These are phyloP conservation scores for Lasioglossum villosulum DNA, from an alignment of 2,888 invertebrate genomes.

Conservation along the genomic window DNA sequence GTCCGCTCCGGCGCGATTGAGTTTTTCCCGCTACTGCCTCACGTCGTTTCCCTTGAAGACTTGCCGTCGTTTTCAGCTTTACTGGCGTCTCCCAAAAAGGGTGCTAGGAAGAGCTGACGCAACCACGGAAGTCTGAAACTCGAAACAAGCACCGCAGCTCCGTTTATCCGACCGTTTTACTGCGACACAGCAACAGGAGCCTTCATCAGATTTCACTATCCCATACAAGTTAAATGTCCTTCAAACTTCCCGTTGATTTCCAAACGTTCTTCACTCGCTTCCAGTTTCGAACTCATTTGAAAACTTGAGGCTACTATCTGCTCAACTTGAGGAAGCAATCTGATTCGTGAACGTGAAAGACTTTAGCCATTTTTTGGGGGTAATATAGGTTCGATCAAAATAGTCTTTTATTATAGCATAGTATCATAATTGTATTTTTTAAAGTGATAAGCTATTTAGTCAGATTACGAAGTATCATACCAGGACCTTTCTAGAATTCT, in stretches of 20 bases:
- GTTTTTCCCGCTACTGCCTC: constrained; percentile 19
- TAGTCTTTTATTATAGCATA: not conserved
- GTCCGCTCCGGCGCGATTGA: constrained; percentile 46
- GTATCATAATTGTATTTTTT: no score
- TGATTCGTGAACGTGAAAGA: not conserved
- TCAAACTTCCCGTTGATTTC: not conserved
- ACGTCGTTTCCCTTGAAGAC: constrained; percentile 30
- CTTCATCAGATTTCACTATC: not conserved
- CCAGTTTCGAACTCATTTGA: not conserved
- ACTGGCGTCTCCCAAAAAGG: constrained; percentile 26
- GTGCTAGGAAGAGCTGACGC: constrained; percentile 14
- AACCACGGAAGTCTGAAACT: constrained; percentile 8
- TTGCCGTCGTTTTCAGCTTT: constrained; percentile 32
- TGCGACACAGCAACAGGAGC: not conserved
- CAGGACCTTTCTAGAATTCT: not conserved
- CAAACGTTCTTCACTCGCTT: not conserved
- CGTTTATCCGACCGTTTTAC: not conserved
- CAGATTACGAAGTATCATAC: no score
- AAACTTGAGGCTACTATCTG: not conserved
- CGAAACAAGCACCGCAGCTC: constrained; percentile 7
- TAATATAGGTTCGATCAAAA: not conserved
- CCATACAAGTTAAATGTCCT: constrained; percentile 1
- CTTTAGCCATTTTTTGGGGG: not conserved
- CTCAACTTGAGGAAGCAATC: not conserved
- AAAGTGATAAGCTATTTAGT: no score